Evolutionary conservation across 2,888 invertebrate species (phyloP), one percentile per base, ranked within the genome.

Genomic region (Lycaena phlaeas): DNA sequence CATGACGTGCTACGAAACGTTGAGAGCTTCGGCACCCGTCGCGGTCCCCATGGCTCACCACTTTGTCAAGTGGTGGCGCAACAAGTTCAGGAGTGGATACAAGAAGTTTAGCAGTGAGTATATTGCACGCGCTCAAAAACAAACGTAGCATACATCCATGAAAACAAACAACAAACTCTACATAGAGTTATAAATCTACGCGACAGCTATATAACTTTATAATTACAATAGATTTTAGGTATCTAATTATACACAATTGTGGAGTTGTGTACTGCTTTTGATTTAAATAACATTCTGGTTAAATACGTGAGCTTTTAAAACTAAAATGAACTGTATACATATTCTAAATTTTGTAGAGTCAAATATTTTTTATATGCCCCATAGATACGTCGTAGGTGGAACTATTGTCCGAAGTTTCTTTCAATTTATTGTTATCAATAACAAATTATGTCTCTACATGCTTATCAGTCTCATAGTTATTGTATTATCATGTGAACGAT

Each of bases 11-110:
- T 85, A 85, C 85, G 85, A 85, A 77, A 79, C 82, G 73, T 66
- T 85, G 73, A 82, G 79, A 81, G 68, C 78, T 75, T 71, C 84
- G 82, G 84, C 84, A 81, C 74, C 82, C 72, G 79, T 75, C 74
- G 79, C 77, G 82, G 82, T 79, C 85, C 87, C 87, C 86, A 90
- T 90, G 90, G 90, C 90, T 81, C 88, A 88, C 85, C 89, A 89
- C 87, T 87, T 90, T 72, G 89, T 90, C 78, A 89, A 89, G 87
- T 90, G 90, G 90, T 90, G 90, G 89, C 89, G 89, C 86, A 88
- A 88, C 77, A 89, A 89, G 85, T 89, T 90, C 85, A 87, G 89
- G 77, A 89, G 88, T 85, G 89, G 89, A 84, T 90, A 90, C 77
- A 90, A 89, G 82, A 89, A 89, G 74, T 89, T 90, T 74, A 88